Evolutionary conservation across 2,888 invertebrate genomes (phyloP), one percentile per base, ranked within the genome.

Genomic region (Limenitis arthemis): DNA sequence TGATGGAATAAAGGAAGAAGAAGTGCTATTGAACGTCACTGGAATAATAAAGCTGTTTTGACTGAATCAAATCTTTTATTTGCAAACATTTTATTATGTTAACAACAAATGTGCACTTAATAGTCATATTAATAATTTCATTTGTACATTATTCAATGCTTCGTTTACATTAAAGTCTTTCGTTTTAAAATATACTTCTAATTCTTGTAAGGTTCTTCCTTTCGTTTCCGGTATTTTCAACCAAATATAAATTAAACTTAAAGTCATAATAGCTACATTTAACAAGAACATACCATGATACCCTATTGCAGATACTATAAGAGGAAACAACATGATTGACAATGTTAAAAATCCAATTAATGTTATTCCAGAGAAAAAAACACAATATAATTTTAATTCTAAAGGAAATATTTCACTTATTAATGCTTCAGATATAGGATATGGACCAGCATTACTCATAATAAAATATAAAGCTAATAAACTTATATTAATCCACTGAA

Each of bases 391-490:
- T 34, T 53, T 53, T 1, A 53, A 7, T n/a, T 53, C 53, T 5
- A 49, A 8, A 6, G 53, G 53, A 49, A 46, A 53, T n/a, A 53
- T 53, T 34, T 53, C 53, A 12, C 53, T 46, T 5, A 42, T 8
- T 3, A 53, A 32, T 3, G 46, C 46, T 8, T 53, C 53, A 5
- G 49, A 31, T 32, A 53, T 9, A 5, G 53, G 53, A 11, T 42
- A 49, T 1, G 53, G 49, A 0, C 53, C 53, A 8, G 49, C 11
- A 11, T 53, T 46, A 0, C 49, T n/a, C 4, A 42, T 29, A 11
- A 49, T 29, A n/a, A 53, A 53, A 42, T 53, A 53, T 0, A 38
- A 4, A 1, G 46, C 44, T 6, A 53, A n/a, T 6, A 53, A 29
- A 1, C 9, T 8, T 0, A 53, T n/a, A n/a, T 49, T 53, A 5